Evolutionary conservation across 2,113 vertebrate species (phyloP).

Genomic region (Noctilio leporinus): DNA sequence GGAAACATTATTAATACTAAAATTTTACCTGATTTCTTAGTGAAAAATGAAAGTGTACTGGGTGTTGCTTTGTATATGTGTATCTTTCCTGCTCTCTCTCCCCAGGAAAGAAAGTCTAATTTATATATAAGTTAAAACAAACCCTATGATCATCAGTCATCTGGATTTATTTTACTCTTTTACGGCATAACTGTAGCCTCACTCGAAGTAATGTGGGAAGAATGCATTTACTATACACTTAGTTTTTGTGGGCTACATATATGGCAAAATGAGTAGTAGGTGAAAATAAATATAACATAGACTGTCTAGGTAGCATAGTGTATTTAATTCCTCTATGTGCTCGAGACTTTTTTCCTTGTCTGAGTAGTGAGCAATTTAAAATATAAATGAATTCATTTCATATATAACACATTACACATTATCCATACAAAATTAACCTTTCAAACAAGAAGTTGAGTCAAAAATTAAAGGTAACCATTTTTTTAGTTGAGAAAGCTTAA

Average conservation of each 20-base stretch:
- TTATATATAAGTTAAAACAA: not conserved
- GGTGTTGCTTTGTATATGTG: not conserved
- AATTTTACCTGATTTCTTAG: not conserved
- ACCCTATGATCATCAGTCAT: not conserved
- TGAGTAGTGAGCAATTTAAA: not conserved
- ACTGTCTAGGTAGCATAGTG: not conserved
- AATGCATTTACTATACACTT: not conserved
- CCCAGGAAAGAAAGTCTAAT: not conserved
- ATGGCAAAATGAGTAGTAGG: not conserved
- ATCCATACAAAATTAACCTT: not conserved
- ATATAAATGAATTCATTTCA: not conserved
- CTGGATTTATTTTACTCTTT: constrained; percentile 10
- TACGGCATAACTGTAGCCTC: not conserved
- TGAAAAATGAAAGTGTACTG: not conserved
- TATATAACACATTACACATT: not conserved
- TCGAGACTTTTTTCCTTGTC: not conserved
- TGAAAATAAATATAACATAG: not conserved
- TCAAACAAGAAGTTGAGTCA: not conserved
- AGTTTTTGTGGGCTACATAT: not conserved
- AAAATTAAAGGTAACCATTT: not conserved
- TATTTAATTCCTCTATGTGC: not conserved
- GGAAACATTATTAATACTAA: not conserved
- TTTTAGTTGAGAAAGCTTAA: no score
- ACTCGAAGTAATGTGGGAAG: not conserved
- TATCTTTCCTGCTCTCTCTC: not conserved